Evolutionary conservation across 2,113 vertebrate species (phyloP).

Genomic region (Garra rufa): DNA sequence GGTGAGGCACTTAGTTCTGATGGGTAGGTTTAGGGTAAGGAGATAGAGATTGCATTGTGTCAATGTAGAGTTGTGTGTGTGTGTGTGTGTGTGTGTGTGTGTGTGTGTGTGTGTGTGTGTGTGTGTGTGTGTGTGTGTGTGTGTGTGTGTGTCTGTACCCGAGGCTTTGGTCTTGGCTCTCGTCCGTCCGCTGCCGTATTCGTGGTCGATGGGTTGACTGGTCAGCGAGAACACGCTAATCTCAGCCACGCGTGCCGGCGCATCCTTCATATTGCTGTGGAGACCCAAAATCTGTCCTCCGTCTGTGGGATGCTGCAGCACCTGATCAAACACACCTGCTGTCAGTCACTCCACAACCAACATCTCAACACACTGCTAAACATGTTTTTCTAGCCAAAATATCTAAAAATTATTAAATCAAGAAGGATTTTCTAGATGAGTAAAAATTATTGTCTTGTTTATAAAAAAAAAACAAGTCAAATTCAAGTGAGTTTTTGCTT

Average conservation of each 20-base stretch:
- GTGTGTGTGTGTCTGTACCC: slow-evolving; percentile 63
- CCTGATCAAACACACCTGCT: slow-evolving; percentile 65
- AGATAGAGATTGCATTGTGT: too few species aligned
- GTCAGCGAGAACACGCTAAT: slow-evolving; percentile 81
- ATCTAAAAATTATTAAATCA: too few species aligned
- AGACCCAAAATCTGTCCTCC: slow-evolving; percentile 79
- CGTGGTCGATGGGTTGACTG: slow-evolving; percentile 82
- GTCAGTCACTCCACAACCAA: background rate
- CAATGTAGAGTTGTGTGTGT: too few species aligned
- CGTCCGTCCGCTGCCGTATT: slow-evolving; percentile 72
- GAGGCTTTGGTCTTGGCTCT: slow-evolving; percentile 77
- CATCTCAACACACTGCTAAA: too few species aligned
- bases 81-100: background rate
- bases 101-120: slow-evolving; percentile 9
- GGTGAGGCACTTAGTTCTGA: too few species aligned
- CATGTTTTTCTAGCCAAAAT: too few species aligned
- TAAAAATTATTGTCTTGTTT: too few species aligned
- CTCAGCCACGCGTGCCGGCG: slow-evolving; percentile 78
- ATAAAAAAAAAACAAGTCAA: too few species aligned
- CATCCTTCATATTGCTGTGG: slow-evolving; percentile 81
- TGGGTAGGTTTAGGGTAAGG: too few species aligned
- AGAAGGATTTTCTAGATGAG: too few species aligned
- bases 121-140: background rate
- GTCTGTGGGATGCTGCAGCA: slow-evolving; percentile 82
- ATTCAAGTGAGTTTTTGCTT: too few species aligned